A percentile compares a stretch with the other conserved stretches of the same genome.
phyloP scores from a whole-genome alignment of 1,140 invertebrate species.

The Anadara kagoshimensis region DNA sequence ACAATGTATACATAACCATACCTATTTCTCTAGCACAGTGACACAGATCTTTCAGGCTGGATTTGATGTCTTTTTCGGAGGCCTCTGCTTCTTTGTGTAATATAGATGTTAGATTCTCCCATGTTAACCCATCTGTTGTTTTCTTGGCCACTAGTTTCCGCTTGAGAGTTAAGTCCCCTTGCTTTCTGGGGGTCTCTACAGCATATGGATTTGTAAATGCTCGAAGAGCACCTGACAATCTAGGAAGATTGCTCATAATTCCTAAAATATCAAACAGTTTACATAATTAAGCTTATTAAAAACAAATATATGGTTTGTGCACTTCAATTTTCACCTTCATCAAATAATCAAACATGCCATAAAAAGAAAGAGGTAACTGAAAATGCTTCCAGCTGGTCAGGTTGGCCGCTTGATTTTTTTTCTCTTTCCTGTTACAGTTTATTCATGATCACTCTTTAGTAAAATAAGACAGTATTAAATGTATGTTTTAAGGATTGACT shows the following conservation, averaged over 20 bases:
- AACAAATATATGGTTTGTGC: neutral
- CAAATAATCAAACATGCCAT: neutral
- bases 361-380: neutral
- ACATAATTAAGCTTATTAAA: neutral
- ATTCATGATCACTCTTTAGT: too few species aligned
- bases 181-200: neutral
- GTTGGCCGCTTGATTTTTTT: too few species aligned
- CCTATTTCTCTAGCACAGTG: slow-evolving; percentile 47
- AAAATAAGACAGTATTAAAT: too few species aligned
- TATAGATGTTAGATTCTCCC: slow-evolving; percentile 47
- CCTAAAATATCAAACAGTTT: neutral
- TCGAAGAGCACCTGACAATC: slow-evolving; percentile 65
- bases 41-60: slow-evolving; percentile 53
- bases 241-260: slow-evolving; percentile 54
- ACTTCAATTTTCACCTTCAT: neutral
- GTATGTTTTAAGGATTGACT: too few species aligned
- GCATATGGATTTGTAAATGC: slow-evolving; percentile 57
- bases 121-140: slow-evolving; percentile 55
- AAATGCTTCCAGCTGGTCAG: too few species aligned
- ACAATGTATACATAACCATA: slow-evolving; percentile 10
- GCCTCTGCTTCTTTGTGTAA: slow-evolving; percentile 45
- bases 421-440: neutral
- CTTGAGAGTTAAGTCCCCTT: slow-evolving; percentile 49
- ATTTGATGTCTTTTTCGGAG: slow-evolving; percentile 43
- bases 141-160: slow-evolving; percentile 53